Evolutionary conservation across 2,888 invertebrate species (phyloP), one percentile per base, ranked within the genome.

Genomic region (Caenorhabditis japonica): DNA sequence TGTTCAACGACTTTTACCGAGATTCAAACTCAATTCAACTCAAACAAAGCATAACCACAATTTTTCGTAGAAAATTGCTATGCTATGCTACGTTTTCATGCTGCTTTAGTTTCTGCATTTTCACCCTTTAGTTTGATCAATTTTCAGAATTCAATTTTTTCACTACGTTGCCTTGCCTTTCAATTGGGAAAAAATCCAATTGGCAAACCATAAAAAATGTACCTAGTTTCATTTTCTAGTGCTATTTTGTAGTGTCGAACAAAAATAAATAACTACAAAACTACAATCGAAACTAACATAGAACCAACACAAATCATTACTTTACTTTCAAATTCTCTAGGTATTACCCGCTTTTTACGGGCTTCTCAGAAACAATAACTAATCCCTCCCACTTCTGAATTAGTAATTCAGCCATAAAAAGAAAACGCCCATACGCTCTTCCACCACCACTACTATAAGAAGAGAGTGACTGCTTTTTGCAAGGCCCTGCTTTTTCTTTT

Each of bases 321-420:
- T 38, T 47, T 62, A 47, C 53, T 53, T 47, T 23, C 33, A n/a
- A n/a, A n/a, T n/a, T n/a, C n/a, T 30, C 30, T 30, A 7, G 30
- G 30, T 30, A 30, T 30, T 30, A 30, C 30, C 30, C 30, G 10
- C 30, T 10, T 10, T 10, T 30, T 30, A 44, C 25, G 33, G 38
- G 27, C 19, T 56, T 34, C 13, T 7, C 23, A 39, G 17, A 12
- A 34, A 56, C 43, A 56, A 56, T 44, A 53, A 33, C 47, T 56
- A 66, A 66, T 66, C 56, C 64, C 39, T 12, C 19, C 25, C 49
- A n/a, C 39, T 62, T 30, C 55, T 49, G 49, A 64, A 64, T 64
- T 64, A 55, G 64, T 64, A 64, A 64, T 62, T 53, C 47, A 47
- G n/a, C n/a, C n/a, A n/a, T 25, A 34, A 21, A 12, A 51, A 47